Base-by-base conservation (phyloP, 2,888 invertebrate genomes). In the Steinernema scapterisci region DNA sequence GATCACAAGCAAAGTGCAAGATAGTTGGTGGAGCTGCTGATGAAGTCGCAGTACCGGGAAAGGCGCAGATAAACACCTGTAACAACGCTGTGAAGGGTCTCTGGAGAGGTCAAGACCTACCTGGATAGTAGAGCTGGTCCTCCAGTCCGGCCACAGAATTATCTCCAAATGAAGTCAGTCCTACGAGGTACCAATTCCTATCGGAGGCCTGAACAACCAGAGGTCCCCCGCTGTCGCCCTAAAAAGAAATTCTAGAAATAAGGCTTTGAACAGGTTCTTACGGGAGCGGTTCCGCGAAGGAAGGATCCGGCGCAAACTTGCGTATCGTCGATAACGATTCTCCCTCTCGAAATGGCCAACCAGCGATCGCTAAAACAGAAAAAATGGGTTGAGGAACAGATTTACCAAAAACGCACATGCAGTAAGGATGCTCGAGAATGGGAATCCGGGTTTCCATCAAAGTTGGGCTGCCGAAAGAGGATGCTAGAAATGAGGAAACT, bases 161-260 rank as follows among this genome's bases (percentile, higher is more conserved):
- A 11, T 63, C 63, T 11, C 63, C 63, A 31, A 63, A 63, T 2
- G 63, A 63, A 1, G 63, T 63, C 2, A 63, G 31, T 16, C 31
- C 63, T 1, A 63, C 63, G 25, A 63, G 63, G 25, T 63, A 31
- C 63, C 63, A 63, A 25, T 63, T 5, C 11, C 31, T 6, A 9
- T 27, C 19, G 31, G 7, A 1, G 16, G 2, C 63, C 31, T 63
- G 23, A 16, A 63, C 63, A 1, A 63, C 63, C 21, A 63, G 63
- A 31, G 63, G 63, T 11, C 63, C 63, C 31, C 63, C 63, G 31
- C 63, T 63, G 25, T 63, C 63, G 25, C 63, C 63, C 63, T 63
- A 19, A 31, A 63, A 31, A 1, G 19, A 16, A 6, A 27, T 7
- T 13, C 2, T 1, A 31, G 27, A 3, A n/a, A 5, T 63, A 5